Base-by-base conservation (phyloP, 2,113 vertebrate genomes). In the Semnopithecus entellus region DNA sequence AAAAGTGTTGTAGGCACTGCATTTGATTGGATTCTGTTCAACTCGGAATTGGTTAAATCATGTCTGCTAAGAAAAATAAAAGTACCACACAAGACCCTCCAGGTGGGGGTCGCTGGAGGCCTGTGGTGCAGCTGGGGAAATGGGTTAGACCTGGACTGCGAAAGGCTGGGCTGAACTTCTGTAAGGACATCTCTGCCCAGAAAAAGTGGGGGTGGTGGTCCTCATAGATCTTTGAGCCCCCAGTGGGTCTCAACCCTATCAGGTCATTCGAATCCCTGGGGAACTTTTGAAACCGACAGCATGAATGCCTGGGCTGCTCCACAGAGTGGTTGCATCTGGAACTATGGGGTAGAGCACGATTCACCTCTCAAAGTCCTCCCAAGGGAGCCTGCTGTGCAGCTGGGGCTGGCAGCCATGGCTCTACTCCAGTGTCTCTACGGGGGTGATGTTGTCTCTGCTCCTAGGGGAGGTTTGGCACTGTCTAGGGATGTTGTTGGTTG, bases 11-110 rank as follows among this genome's bases (percentile, higher is more conserved):
- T 90, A 96, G 80, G 95, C 95, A 75, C 95, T 95, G 95, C 45
- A 35, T 97, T 98, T 98, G 96, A 98, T 61, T 97, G 98, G 97
- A 98, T 98, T 98, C 97, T 88, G 97, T 97, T 97, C 94, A 91
- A 90, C 96, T 89, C 0, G 1, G 89, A 97, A 95, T 88, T 91
- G 88, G 96, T 95, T 95, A 91, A 97, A 50, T 85, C 93, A 95
- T 72, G 85, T 61, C 95, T 94, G 87, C 90, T n/a, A 30, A 50
- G 95, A 72, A 35, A 89, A n/a, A 70, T 6, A 32, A 25, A 75
- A 16, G 38, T 3, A 1, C 22, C 4, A 0, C 8, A 1, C 5
- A 0, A 25, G 66, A 32, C 27, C 61, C 27, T 68, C 32, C 66
- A n/a, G 23, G 18, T 8, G 10, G 13, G 30, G 66, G 48, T 48